Percentiles rank a stretch among this genome's conserved stretches.
phyloP scores from a whole-genome alignment of 2,113 vertebrate species.

The Solea senegalensis region DNA sequence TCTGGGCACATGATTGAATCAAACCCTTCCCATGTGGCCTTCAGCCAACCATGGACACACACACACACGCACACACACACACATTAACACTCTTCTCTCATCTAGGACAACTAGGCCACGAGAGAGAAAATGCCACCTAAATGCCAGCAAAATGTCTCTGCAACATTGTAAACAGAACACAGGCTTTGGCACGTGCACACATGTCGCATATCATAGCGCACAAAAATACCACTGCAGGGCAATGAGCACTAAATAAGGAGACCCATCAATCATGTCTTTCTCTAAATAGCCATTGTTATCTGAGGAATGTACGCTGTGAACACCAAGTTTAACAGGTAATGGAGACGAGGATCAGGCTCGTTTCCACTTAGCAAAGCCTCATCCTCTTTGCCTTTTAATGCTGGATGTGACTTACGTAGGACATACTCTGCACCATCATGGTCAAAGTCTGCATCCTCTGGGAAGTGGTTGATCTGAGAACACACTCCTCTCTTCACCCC shows the following conservation, averaged over 20 bases:
- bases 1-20: conserved; percentile 47
- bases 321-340: not conserved
- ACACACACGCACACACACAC: conserved; percentile 26
- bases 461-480: conserved; percentile 95
- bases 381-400: not conserved
- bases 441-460: conserved; percentile 94
- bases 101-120: conserved; percentile 76
- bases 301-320: conserved; percentile 25
- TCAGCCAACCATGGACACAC: conserved; percentile 27
- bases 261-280: conserved; percentile 42
- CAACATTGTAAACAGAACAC: conserved; percentile 71
- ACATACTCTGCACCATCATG: conserved; percentile 94
- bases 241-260: conserved; percentile 60
- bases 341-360: too few species aligned
- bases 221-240: conserved; percentile 64
- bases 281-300: conserved; percentile 34
- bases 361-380: not conserved
- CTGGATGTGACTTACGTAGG: conserved; percentile 81
- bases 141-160: conserved; percentile 80
- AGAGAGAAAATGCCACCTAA: conserved; percentile 80
- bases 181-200: conserved; percentile 46
- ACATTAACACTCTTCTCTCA: conserved; percentile 59
- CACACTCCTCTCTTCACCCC: conserved; percentile 91
- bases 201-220: conserved; percentile 57
- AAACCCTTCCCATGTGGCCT: conserved; percentile 54